Evolutionary conservation across 2,113 vertebrate genomes (phyloP).

Genomic region (Delphinus delphis): DNA sequence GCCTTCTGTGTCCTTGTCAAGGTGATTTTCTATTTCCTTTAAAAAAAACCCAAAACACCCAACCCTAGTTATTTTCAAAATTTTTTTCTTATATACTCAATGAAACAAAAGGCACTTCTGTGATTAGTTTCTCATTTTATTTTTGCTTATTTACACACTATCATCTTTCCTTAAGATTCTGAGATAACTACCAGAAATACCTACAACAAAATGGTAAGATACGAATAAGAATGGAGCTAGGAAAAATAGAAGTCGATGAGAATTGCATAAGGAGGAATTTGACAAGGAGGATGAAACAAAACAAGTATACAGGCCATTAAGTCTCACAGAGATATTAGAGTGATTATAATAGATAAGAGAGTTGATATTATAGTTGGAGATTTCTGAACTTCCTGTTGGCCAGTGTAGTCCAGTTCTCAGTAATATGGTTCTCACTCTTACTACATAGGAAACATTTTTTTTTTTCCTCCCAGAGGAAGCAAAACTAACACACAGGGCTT

Average conservation of each 20-base stretch:
- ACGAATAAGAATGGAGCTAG: not conserved
- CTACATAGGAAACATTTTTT: not conserved
- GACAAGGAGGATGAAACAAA: not conserved
- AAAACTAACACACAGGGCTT: not conserved
- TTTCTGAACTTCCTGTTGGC: not conserved
- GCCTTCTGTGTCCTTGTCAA: slow-evolving; percentile 96
- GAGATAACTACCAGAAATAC: not conserved
- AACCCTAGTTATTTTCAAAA: not conserved
- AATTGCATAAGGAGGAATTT: not conserved
- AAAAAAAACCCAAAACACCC: not conserved
- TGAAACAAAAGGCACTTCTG: not conserved
- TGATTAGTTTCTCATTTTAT: not conserved
- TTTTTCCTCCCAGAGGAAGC: not conserved
- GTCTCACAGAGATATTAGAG: not conserved
- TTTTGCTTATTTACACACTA: not conserved
- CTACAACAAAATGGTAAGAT: not conserved
- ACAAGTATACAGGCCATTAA: too few relatives aligned
- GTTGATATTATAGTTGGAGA: not conserved
- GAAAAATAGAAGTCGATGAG: not conserved
- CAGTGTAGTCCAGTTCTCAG: not conserved
- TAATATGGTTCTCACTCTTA: not conserved
- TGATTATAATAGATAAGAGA: not conserved
- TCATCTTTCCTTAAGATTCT: not conserved
- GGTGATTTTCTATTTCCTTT: slow-evolving; percentile 97
- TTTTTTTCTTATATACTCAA: not conserved